Evolutionary conservation across 2,113 vertebrate genomes (phyloP), one percentile per base, ranked within the genome.

Genomic region (Xerus inauris): DNA sequence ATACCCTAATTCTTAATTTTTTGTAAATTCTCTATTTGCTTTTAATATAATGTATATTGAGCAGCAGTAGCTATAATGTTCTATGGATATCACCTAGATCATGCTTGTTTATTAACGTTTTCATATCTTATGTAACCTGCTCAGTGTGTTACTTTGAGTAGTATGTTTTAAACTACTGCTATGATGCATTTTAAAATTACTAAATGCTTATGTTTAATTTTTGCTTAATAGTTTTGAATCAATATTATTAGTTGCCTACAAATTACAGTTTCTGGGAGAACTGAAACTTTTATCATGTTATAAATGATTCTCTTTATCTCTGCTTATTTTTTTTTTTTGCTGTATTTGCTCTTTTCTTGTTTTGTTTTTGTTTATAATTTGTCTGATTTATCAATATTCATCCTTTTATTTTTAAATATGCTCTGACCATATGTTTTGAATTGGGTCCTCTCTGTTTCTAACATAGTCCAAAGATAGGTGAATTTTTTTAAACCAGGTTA

Each of bases 171-270:
- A 93, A 57, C 7, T 47, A 28, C 38, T 6, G n/a, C 8, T 65
- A 20, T 80, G 80, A 87, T 67, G 8, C 65, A 92, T 85, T 94
- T 94, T 85, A 89, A 16, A 81, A 38, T 82, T 92, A 92, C 22
- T 94, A 3, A 11, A 69, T 87, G 28, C 16, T 73, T 90, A 54
- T 92, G 16, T 90, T 80, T 51, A 92, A 79, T 32, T 90, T 93
- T 95, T 83, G 84, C 17, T 49, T 95, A 91, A 87, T 92, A 94
- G 54, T 62, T 93, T 87, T 94, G 59, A 96, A 19, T 87, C 32
- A 88, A 8, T 91, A 67, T 40, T 75, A 47, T 64, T 85, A 94
- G 49, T 13, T 94, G 16, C 42, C 59, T 86, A 42, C 51, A 77
- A 77, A 32, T 96, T 57, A 24, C 26, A 91, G 17, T 6, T 72